Base-by-base conservation (phyloP, 2,888 invertebrate genomes). In the Biston betularia region DNA sequence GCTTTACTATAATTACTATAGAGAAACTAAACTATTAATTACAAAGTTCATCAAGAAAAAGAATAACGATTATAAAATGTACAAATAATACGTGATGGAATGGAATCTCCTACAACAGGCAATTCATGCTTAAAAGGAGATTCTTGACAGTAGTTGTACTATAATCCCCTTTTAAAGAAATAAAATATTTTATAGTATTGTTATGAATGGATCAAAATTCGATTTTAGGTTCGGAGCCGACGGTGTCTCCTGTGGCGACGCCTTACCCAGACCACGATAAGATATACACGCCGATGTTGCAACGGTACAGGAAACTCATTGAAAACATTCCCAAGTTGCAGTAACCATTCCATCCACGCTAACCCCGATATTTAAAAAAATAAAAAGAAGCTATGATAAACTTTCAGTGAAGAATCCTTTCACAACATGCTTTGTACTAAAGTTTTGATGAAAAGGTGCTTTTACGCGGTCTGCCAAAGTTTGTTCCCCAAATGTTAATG, bases 211-310 rank as follows among this genome's bases (percentile, higher is more conserved):
- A 12, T 33, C 4, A n/a, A 60, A 52, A 10, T 50, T 50, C 35
- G 59, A 42, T 56, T 62, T 2, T 76, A 92, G 93, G 89, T 0
- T 84, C 89, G 0, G 89, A 91, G 56, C 83, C 83, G 0, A 82
- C 83, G 0, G 79, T 92, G 33, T 76, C 89, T 0, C 92, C 92
- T 0, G 94, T 95, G 8, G 97, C 97, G 74, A 95, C 94, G 53
- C 97, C 98, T 0, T 96, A 96, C 82, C 93, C 95, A 7, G 97
- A 97, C 84, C 96, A 97, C 59, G 95, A 95, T 48, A 89, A 95
- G 76, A 96, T 97, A 74, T 97, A 97, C 86, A 92, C 90, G 48
- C 96, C 96, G 0, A 96, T 97, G 97, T 82, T 97, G 24, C 84
- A 90, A 2, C 93, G 97, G 65, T 97, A 97, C 88, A 92, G 95